These are phyloP conservation scores for Poeciliopsis retropinna DNA, from an alignment of 2,113 vertebrate genomes.

Conservation along the genomic window DNA sequence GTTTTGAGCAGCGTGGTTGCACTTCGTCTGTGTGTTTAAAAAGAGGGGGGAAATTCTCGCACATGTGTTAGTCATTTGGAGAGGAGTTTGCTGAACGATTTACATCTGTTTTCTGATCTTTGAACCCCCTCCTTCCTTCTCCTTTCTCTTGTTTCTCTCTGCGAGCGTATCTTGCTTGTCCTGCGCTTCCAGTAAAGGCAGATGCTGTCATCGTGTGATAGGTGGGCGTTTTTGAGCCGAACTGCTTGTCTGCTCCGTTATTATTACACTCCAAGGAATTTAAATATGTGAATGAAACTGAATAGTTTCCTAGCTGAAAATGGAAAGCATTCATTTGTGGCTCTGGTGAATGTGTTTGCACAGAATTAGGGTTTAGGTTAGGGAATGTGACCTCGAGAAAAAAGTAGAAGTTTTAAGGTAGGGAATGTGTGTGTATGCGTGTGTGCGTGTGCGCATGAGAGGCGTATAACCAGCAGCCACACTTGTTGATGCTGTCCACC, in stretches of 20 bases:
- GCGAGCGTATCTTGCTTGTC: conserved; percentile 30
- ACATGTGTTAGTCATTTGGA: conserved; percentile 85
- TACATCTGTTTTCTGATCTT: conserved; percentile 86
- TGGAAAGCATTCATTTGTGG: conserved; percentile 52
- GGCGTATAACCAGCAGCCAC: conserved; percentile 26
- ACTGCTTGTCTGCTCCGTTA: conserved; percentile 47
- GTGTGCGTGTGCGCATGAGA: background rate
- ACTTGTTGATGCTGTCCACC: conserved; percentile 53
- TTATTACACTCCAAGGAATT: conserved; percentile 48
- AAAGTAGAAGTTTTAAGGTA: conserved; percentile 53
- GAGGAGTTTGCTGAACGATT: conserved; percentile 75
- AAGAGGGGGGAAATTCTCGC: conserved; percentile 61
- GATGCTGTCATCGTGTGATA: conserved; percentile 48
- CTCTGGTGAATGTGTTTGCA: conserved; percentile 50
- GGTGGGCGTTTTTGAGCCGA: conserved; percentile 29
- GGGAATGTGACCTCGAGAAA: conserved; percentile 48
- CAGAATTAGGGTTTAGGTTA: conserved; percentile 38
- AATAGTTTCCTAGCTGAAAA: conserved; percentile 52
- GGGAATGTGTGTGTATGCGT: conserved; percentile 28
- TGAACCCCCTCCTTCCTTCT: conserved; percentile 71
- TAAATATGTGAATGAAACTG: conserved; percentile 56
- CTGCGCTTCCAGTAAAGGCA: conserved; percentile 53
- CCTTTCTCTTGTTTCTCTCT: conserved; percentile 40
- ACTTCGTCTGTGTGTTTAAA: conserved; percentile 19
- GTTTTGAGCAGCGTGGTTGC: conserved; percentile 5